phyloP scores from a whole-genome alignment of 2,888 invertebrate genomes.

The Troilus luridus region DNA sequence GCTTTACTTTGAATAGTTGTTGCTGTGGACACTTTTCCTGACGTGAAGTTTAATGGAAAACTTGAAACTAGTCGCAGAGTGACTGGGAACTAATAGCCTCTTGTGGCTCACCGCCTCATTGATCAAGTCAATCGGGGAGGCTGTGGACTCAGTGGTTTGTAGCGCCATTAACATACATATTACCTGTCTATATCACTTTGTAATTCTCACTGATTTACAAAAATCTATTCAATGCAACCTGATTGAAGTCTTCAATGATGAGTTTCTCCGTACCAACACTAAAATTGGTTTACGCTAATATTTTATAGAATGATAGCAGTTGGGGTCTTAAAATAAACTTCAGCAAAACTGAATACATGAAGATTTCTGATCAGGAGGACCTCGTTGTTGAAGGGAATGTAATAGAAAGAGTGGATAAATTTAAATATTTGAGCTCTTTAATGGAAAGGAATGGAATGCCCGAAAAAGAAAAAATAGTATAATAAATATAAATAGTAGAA shows the following conservation, averaged over 20 bases:
- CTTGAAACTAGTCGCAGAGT: background rate
- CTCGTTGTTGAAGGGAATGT: too few relatives aligned
- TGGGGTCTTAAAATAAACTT: too few relatives aligned
- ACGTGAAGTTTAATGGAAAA: background rate
- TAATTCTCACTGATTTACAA: background rate
- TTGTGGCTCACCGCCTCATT: constrained; percentile 45
- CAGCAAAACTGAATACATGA: too few relatives aligned
- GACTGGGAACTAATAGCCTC: constrained; percentile 5
- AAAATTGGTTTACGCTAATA: background rate
- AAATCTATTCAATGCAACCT: background rate
- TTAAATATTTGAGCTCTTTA: too few relatives aligned
- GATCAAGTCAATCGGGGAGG: constrained; percentile 20
- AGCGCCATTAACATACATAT: constrained; percentile 41
- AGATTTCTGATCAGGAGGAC: too few relatives aligned
- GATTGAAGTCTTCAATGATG: background rate
- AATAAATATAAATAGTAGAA: too few relatives aligned
- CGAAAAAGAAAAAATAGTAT: too few relatives aligned
- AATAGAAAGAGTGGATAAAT: too few relatives aligned
- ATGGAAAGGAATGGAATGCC: too few relatives aligned
- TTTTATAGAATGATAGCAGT: background rate
- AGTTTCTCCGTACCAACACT: background rate
- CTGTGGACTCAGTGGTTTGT: constrained; percentile 17
- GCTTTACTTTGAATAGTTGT: too few relatives aligned
- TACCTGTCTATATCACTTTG: background rate
- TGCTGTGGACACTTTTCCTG: background rate